Base-by-base conservation (phyloP, 2,888 invertebrate species). In the Alviniconcha strummeri region DNA sequence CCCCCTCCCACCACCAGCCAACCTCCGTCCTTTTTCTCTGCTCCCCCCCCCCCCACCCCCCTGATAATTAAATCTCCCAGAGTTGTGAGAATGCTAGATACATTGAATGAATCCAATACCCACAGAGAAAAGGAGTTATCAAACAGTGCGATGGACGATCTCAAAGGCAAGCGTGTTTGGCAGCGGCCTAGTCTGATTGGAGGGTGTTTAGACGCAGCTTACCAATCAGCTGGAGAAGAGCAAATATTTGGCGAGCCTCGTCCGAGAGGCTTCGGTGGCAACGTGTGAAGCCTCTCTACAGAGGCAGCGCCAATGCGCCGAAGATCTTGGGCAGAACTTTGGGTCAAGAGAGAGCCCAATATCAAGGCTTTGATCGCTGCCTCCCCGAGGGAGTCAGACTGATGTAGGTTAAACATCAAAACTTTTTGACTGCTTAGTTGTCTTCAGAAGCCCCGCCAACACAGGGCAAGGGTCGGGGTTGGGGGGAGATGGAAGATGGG, bases 191-290 rank as follows among this genome's bases (percentile, higher is more conserved):
- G 52, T 9, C 60, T 19, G 75, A 76, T 76, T 77, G 72, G 67
- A 9, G 67, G 8, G 56, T 77, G 82, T 82, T 82, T 82, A 67
- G 52, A 69, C 15, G 36, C 69, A 57, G 82, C 69, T 77, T 82
- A 71, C 69, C 60, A 75, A 69, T 75, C 69, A 77, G 77, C 75
- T 82, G 77, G 36, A 69, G 52, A 19, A 56, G 55, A 15, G 82
- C 82, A 82, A 77, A 82, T 82, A 82, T 82, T 82, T 60, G 77
- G 82, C 56, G 15, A 36, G 82, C 13, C 74, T 76, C 57, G 67
- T 15, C 76, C 60, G 9, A 60, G 60, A 8, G 9, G 60, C 60
- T 60, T 60, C 9, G 13, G 60, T 11, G 13, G 60, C 60, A 60
- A 60, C 60, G 60, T 60, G 60, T 60, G 60, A 60, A 60, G 60